These are phyloP conservation scores for Dynastes hyllus DNA, from an alignment of 2,888 invertebrate genomes.

Conservation along the genomic window DNA sequence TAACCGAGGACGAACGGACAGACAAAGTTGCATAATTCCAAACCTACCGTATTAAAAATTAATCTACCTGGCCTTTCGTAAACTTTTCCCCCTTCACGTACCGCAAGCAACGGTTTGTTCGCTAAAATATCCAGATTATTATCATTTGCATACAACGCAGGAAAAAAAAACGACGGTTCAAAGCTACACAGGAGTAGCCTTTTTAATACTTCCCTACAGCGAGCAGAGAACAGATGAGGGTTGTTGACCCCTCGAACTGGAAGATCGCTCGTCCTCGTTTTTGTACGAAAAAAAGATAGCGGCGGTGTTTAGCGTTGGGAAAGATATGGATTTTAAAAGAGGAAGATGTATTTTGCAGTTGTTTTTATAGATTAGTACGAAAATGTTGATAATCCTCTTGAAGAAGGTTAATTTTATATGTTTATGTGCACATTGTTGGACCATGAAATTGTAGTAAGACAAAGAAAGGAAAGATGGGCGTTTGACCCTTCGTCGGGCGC, in stretches of 20 bases:
- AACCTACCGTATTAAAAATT: slow-evolving; percentile 34
- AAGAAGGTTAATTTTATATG: not conserved
- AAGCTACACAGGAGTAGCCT: slow-evolving; percentile 18
- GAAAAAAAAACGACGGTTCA: slow-evolving; percentile 24
- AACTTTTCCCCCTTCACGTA: not conserved
- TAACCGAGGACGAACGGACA: not conserved
- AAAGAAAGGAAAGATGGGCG: no score
- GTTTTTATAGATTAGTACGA: not conserved
- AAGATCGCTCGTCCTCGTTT: not conserved
- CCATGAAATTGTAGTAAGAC: no score
- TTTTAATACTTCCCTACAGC: slow-evolving; percentile 20
- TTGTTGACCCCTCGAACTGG: slow-evolving; percentile 27
- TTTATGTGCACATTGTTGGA: not conserved
- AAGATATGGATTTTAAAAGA: no score
- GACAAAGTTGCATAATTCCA: slow-evolving; percentile 22
- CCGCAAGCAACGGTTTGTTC: not conserved
- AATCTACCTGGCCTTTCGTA: slow-evolving; percentile 27
- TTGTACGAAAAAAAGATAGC: not conserved
- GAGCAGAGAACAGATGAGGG: not conserved
- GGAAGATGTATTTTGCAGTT: not conserved
- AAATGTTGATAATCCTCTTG: no score
- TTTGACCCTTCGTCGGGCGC: no score
- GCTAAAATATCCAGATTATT: slow-evolving; percentile 30
- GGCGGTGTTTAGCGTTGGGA: not conserved
- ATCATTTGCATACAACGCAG: slow-evolving; percentile 25